Conservation (phyloP, 2,797 vertebrate genomes). For the Tragopan temminckii region DNA sequence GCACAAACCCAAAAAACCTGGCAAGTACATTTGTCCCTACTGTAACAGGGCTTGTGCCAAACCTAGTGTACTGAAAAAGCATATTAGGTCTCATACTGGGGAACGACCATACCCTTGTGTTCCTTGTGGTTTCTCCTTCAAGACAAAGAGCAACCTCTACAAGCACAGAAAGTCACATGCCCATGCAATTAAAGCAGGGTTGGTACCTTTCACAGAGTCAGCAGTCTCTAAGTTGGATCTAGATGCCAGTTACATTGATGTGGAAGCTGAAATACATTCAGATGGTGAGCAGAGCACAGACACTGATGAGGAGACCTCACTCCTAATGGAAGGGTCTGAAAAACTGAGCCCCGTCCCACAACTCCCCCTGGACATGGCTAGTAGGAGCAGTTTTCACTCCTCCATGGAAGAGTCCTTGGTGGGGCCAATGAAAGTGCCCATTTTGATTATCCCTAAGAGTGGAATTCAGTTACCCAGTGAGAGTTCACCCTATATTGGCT, state of each 20-base stretch:
- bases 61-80: slow-evolving; percentile 98
- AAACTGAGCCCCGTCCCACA: slow-evolving; percentile 88
- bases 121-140: slow-evolving; percentile 98
- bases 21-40: slow-evolving; percentile 97
- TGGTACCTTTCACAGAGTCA: slow-evolving; percentile 95
- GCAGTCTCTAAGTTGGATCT: slow-evolving; percentile 90
- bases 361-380: slow-evolving; percentile 77
- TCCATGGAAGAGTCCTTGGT: slow-evolving; percentile 89
- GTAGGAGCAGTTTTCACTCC: slow-evolving; percentile 78
- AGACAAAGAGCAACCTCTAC: slow-evolving; percentile 99
- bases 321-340: slow-evolving; percentile 86
- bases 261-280: slow-evolving; percentile 94
- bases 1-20: slow-evolving; percentile 97
- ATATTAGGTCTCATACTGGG: slow-evolving; percentile 98
- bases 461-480: slow-evolving; percentile 89
- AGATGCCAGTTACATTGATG: slow-evolving; percentile 90
- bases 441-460: slow-evolving; percentile 95
- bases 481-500: slow-evolving; percentile 87
- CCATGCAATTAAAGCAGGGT: slow-evolving; percentile 97
- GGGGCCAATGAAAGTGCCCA: slow-evolving; percentile 96
- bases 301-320: slow-evolving; percentile 94
- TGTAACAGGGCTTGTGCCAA: slow-evolving; percentile 98
- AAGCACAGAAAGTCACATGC: slow-evolving; percentile 99
- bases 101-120: slow-evolving; percentile 96
- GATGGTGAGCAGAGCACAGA: slow-evolving; percentile 98